Evolutionary conservation across 2,113 vertebrate species (phyloP).

Genomic region (Alexandromys fortis): DNA sequence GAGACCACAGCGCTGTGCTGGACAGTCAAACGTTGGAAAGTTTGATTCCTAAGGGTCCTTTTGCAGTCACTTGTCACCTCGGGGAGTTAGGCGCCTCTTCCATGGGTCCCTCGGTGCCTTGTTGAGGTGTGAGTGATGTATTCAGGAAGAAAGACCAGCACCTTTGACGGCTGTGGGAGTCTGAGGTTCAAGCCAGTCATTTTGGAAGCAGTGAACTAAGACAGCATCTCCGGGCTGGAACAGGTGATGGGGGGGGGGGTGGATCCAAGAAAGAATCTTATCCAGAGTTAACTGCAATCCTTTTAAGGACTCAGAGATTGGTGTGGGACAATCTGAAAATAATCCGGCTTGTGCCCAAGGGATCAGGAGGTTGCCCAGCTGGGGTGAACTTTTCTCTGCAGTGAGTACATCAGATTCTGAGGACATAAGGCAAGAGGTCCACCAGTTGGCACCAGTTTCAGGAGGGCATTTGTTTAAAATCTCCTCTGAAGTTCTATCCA

Average conservation of each 20-base stretch:
- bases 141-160: background rate
- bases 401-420: background rate
- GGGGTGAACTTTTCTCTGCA: no score
- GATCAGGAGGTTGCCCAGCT: background rate
- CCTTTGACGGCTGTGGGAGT: background rate
- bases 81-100: no score
- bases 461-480: background rate
- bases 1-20: background rate
- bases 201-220: background rate
- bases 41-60: background rate
- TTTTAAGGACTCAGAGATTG: background rate
- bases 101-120: background rate
- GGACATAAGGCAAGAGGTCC: background rate
- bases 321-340: no score
- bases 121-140: background rate
- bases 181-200: background rate
- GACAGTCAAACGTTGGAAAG: background rate
- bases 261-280: background rate
- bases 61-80: background rate
- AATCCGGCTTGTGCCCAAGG: background rate
- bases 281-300: background rate
- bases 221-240: background rate
- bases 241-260: fast-evolving
- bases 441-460: background rate
- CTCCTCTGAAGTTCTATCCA: background rate